Base-by-base conservation (phyloP, 2,113 vertebrate genomes). In the Smithornis capensis region DNA sequence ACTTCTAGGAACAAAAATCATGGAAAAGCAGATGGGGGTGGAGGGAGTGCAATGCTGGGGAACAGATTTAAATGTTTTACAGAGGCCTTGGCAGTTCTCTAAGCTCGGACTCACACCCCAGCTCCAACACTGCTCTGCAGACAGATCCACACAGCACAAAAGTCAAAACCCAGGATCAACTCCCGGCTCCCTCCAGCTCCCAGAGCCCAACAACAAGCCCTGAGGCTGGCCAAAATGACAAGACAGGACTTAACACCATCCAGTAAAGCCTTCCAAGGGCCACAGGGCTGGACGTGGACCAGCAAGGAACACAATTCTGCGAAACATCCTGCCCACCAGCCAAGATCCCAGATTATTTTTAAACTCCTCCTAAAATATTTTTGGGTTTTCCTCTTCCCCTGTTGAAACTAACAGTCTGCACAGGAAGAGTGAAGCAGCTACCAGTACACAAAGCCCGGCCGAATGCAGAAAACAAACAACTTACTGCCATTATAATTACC, bases 381-480 rank as follows among this genome's bases (percentile, higher is more conserved):
- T 92, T 75, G 86, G 93, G 62, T 68, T 96, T 96, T 96, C 93
- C 95, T 96, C 53, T 96, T 96, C 94, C 93, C 94, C 65, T 95
- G 88, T 78, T 68, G 80, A 94, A 96, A 68, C 92, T 81, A 93
- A 93, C 76, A 89, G 85, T 60, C 88, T 86, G 62, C 73, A 87
- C 93, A 96, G 95, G 95, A 96, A 96, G 75, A 95, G 33, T 2
- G 0, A 52, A 92, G 90, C 93, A 87, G 76, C 69, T 25, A 15
- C 87, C 86, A 1, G 40, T 71, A 68, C 53, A 40, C 57, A 64
- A 75, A 89, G 87, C 91, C 23, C 9, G 2, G 82, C 83, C 5
- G 4, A n/a, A 33, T 5, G 5, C 92, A 87, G 64, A 89, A 86
- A 90, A 82, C 92, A 77, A 93, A 92, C 93, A 92, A 87, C 56